Evolutionary conservation across 2,797 vertebrate genomes (phyloP), one percentile per base, ranked within the genome.

Genomic region (Acanthurus lineatus): DNA sequence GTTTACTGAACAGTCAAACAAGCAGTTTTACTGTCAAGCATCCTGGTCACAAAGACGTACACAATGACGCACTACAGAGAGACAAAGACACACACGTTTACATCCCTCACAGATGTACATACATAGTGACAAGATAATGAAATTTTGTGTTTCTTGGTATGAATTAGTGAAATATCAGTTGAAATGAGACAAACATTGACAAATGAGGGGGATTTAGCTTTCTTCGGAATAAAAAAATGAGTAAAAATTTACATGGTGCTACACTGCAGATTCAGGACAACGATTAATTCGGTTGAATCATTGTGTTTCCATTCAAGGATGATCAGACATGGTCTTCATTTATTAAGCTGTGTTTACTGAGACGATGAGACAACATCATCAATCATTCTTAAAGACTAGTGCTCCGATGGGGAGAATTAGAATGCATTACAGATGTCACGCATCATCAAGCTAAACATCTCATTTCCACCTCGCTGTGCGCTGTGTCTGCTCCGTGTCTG

Each of bases 361-460:
- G 91, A 94, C 81, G 86, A 90, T 90, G 88, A 90, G 91, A 93
- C 89, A 91, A 91, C 89, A 91, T 92, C 92, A 94, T 95, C 93
- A 92, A 93, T 94, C 94, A 95, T 92, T 92, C 94, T 93, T 93
- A 95, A 94, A 94, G 89, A 92, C 91, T 83, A 88, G 90, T 83
- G 91, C 92, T 93, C 93, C 93, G 81, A 91, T 93, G 93, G 93
- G 91, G 91, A 91, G 91, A 90, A 93, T 94, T 93, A 94, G 91
- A 94, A 94, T 93, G 93, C 91, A 95, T 94, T 94, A 93, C 92
- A 93, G 92, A 93, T 93, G 92, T 94, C 93, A 94, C 85, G 90
- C 91, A 94, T 93, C 93, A 92, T 94, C 91, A 94, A 88, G 90
- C 91, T 89, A 93, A 94, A 94, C 94, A 94, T 93, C 92, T 92